A percentile compares a stretch with the other conserved stretches of the same genome.
These are phyloP conservation scores for Melanotaenia boesemani DNA, from an alignment of 2,797 vertebrate species.

Conservation along the genomic window DNA sequence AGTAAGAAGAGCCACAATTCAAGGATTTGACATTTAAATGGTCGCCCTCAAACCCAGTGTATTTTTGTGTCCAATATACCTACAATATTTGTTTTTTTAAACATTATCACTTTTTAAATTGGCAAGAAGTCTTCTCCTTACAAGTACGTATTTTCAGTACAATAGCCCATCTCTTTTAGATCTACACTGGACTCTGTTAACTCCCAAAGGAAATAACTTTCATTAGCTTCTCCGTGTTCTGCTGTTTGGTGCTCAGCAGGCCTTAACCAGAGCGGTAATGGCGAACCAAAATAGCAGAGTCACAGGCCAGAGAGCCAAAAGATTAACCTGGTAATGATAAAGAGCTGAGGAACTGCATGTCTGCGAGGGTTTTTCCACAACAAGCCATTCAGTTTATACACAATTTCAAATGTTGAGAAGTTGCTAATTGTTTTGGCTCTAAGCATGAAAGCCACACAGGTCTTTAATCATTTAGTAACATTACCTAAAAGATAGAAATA, in stretches of 20 bases:
- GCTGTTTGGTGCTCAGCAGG: slow-evolving; percentile 9
- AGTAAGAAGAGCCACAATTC: slow-evolving; percentile 24
- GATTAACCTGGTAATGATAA: neutral
- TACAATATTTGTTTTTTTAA: neutral
- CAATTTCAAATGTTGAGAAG: too few relatives aligned
- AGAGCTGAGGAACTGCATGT: fast-evolving
- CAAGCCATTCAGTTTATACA: neutral
- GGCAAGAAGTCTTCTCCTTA: too few relatives aligned
- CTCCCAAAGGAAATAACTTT: slow-evolving; percentile 11
- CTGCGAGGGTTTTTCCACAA: neutral
- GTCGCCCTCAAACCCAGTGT: neutral
- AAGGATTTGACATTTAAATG: neutral
- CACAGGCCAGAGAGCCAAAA: neutral
- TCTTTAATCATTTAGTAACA: neutral
- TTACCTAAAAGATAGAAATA: slow-evolving; percentile 34
- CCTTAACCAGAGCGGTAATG: neutral
- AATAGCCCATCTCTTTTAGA: neutral
- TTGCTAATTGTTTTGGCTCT: neutral
- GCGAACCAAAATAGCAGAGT: neutral
- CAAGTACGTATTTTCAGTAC: neutral
- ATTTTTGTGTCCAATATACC: neutral
- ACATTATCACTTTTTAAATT: too few relatives aligned
- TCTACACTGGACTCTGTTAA: neutral
- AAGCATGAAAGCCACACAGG: neutral
- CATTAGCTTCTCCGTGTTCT: slow-evolving; percentile 10